Base-by-base conservation (phyloP, 2,888 invertebrate species). In the Acronicta aceris region DNA sequence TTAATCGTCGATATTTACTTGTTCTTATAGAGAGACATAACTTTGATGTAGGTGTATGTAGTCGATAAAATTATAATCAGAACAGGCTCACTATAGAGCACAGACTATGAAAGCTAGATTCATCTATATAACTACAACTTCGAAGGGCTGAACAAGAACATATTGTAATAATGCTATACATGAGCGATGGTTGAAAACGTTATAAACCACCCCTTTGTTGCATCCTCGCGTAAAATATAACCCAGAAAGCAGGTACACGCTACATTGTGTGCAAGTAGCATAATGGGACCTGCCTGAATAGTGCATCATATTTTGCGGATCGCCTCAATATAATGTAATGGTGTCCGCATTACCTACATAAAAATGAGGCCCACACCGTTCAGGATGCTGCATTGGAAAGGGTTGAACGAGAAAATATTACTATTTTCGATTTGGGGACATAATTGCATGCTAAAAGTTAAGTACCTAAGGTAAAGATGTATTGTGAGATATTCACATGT, bases 231-330 rank as follows among this genome's bases (percentile, higher is more conserved):
- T 70, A 70, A 65, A 65, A 65, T 59, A 59, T 56, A 55, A 53
- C 55, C 13, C 54, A 59, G 53, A 64, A 54, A 52, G 55, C 54
- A 65, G 45, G 71, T 65, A 60, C 71, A 54, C 52, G 71, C 33
- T 53, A 65, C 52, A 69, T 71, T 71, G 65, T 65, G 38, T 55
- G 65, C 40, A 48, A 47, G 58, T 58, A 59, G 36, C 65, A 64
- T 65, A 68, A 70, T 54, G 41, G 33, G 21, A 50, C 54, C 59
- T 70, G 43, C 47, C 40, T 70, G 64, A 68, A 59, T 69, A 43
- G 64, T 54, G 70, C 54, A 70, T 70, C 42, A 59, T 64, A 65
- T 65, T 71, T 60, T 69, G 46, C 40, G 38, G 30, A 65, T 71
- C 55, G 27, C 55, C 25, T 50, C 45, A 55, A 53, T 65, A 56